Conservation (phyloP, 2,888 invertebrate genomes). For the Athrips mouffetella region DNA sequence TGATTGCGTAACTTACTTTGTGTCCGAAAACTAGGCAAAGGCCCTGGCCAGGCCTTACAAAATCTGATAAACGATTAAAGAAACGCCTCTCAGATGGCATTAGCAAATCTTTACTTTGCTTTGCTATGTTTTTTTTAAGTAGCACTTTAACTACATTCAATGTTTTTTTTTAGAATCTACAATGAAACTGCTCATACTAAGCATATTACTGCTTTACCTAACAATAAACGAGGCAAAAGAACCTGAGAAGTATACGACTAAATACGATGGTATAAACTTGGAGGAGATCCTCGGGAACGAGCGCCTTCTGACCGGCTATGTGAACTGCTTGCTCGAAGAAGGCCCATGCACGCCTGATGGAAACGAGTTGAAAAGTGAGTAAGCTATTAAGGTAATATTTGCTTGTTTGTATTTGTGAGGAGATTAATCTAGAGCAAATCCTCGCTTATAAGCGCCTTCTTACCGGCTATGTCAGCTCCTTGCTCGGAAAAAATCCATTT, state of each 20-base stretch:
- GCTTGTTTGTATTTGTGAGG: neutral
- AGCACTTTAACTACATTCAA: too few species aligned
- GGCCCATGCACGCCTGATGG: constrained; percentile 86
- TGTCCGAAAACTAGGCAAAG: too few species aligned
- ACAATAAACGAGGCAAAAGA: constrained; percentile 17
- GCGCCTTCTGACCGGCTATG: constrained; percentile 82
- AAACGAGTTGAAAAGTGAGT: constrained; percentile 82
- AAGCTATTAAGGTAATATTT: too few species aligned
- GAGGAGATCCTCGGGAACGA: constrained; percentile 83
- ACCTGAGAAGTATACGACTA: constrained; percentile 76
- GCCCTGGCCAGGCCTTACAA: too few species aligned
- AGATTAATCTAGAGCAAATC: neutral
- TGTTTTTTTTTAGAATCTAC: neutral
- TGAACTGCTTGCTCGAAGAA: constrained; percentile 82
- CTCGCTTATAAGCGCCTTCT: neutral
- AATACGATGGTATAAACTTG: constrained; percentile 85
- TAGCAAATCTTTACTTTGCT: too few species aligned
- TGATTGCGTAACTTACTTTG: too few species aligned
- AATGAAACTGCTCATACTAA: neutral
- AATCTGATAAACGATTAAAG: too few species aligned
- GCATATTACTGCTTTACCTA: constrained; percentile 1
- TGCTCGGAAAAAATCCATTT: too few species aligned
- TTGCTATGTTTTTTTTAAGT: too few species aligned
- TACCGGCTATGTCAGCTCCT: neutral
- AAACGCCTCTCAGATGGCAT: too few species aligned